Evolutionary conservation across 2,888 invertebrate species (phyloP).

Genomic region (Cantharis lateralis): DNA sequence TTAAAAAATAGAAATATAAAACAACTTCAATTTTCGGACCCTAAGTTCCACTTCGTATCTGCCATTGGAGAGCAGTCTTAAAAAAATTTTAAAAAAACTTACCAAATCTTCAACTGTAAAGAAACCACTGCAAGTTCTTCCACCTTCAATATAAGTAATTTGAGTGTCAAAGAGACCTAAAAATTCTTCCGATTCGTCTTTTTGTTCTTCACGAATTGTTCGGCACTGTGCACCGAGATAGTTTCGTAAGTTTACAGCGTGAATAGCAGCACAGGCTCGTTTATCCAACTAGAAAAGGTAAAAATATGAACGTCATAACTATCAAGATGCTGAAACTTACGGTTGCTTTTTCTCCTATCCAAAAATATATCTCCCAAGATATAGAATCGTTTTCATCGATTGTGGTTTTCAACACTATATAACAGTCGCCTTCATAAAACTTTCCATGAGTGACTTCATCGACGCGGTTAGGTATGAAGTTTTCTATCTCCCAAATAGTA

Average conservation of each 20-base stretch:
- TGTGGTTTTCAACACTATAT: slow-evolving; percentile 90
- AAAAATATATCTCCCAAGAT: slow-evolving; percentile 96
- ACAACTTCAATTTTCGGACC: too few species aligned
- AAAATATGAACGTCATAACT: background rate
- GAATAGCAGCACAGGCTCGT: slow-evolving; percentile 95
- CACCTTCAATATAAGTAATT: slow-evolving; percentile 95
- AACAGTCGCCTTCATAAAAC: slow-evolving; percentile 99
- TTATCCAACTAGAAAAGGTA: slow-evolving; percentile 76
- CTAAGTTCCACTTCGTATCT: too few species aligned
- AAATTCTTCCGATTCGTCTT: slow-evolving; percentile 96
- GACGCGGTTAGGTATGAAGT: slow-evolving; percentile 94
- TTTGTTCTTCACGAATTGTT: slow-evolving; percentile 95
- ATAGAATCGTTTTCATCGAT: slow-evolving; percentile 83
- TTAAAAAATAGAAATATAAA: too few species aligned
- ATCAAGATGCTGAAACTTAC: slow-evolving; percentile 59
- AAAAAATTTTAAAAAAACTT: too few species aligned
- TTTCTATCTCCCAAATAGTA: slow-evolving; percentile 98
- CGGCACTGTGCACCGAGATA: slow-evolving; percentile 91
- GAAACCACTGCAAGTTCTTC: slow-evolving; percentile 96
- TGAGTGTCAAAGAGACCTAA: slow-evolving; percentile 87
- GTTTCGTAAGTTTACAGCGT: slow-evolving; percentile 97
- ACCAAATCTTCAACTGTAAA: slow-evolving; percentile 93
- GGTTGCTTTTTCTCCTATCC: slow-evolving; percentile 96
- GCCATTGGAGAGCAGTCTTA: too few species aligned
- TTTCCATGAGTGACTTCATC: slow-evolving; percentile 94